phyloP scores from a whole-genome alignment of 2,888 invertebrate species.

The Cremastobaeus sp. region DNA sequence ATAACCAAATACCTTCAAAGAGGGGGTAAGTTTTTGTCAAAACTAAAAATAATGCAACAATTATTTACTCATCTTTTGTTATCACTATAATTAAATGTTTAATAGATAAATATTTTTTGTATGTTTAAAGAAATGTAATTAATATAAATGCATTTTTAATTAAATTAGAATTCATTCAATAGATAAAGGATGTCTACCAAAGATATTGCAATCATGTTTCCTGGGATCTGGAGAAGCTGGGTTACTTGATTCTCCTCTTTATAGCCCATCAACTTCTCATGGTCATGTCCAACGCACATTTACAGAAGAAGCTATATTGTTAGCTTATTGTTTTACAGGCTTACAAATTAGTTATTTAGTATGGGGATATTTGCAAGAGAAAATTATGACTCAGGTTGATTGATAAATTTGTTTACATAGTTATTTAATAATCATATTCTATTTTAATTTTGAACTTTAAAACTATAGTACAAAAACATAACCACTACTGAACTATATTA shows the following conservation, averaged over 20 bases:
- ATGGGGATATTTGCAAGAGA: conserved; percentile 98
- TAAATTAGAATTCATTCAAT: too few species aligned
- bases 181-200: conserved; percentile 78
- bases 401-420: not conserved
- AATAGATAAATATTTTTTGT: not conserved
- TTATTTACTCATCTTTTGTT: conserved; percentile 61
- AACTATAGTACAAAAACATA: too few species aligned
- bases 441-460: not conserved
- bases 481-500: too few species aligned
- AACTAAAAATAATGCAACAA: too few species aligned
- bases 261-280: conserved; percentile 68
- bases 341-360: conserved; percentile 94
- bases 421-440: not conserved
- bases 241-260: conserved; percentile 71
- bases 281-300: conserved; percentile 78
- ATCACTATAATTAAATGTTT: not conserved
- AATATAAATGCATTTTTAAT: conserved; percentile 41
- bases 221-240: conserved; percentile 80
- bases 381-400: conserved; percentile 94
- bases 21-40: conserved; percentile 80
- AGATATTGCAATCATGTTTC: conserved; percentile 80
- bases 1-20: conserved; percentile 89
- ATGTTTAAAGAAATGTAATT: not conserved
- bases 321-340: conserved; percentile 90
- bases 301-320: conserved; percentile 81